phyloP scores from a whole-genome alignment of 2,797 vertebrate genomes.

The Spea hammondii region DNA sequence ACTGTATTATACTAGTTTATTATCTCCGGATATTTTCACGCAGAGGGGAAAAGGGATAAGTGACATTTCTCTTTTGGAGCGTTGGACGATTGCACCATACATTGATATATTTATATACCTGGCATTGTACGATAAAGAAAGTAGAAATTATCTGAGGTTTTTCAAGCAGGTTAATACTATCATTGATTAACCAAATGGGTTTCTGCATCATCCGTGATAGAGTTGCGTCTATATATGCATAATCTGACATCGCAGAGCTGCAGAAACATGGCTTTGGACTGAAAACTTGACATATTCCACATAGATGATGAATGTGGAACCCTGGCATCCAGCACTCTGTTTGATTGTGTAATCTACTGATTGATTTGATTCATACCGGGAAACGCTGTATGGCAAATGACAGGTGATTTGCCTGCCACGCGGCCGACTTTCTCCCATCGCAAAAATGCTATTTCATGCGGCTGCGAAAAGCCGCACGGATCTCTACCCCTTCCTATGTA shows the following conservation, averaged over 20 bases:
- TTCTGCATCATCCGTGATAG: not conserved
- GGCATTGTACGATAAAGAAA: no score
- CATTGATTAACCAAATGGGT: not conserved
- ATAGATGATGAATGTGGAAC: conserved; percentile 42
- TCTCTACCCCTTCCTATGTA: not conserved
- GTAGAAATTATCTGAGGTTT: no score
- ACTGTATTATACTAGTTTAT: no score
- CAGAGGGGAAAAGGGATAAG: no score
- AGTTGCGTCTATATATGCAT: conserved; percentile 2
- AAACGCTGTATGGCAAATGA: conserved; percentile 19
- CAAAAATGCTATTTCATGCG: conserved; percentile 21
- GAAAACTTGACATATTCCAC: conserved; percentile 14
- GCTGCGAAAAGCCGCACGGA: conserved; percentile 15
- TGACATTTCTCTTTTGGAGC: no score
- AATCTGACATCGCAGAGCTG: conserved; percentile 24
- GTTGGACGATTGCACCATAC: no score
- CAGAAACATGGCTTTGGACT: not conserved
- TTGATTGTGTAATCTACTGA: conserved; percentile 42
- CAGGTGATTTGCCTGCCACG: conserved; percentile 24
- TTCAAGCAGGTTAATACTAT: not conserved
- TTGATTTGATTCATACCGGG: conserved; percentile 40
- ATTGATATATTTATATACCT: no score
- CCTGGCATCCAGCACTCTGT: conserved; percentile 26
- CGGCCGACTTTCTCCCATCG: conserved; percentile 3
- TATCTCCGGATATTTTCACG: no score